These are phyloP conservation scores for Harpagoxenus sublaevis DNA, from an alignment of 2,888 invertebrate species.

Conservation along the genomic window DNA sequence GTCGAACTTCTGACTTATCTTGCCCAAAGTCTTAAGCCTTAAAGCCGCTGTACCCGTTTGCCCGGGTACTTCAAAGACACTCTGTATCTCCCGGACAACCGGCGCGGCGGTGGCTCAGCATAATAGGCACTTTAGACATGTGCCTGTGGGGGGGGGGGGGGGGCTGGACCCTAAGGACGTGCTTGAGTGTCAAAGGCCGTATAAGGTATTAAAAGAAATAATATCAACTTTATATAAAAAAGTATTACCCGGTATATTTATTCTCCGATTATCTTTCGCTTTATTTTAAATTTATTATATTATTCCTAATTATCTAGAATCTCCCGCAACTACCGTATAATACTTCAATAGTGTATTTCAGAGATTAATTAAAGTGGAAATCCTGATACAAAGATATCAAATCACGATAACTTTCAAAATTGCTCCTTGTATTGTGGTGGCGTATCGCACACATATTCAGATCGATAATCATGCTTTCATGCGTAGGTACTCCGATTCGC, in stretches of 20 bases:
- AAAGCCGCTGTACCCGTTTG: slow-evolving; percentile 47
- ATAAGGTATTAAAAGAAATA: slow-evolving; percentile 24
- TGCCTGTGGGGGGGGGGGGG: background rate
- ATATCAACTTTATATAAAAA: slow-evolving; percentile 16
- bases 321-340: background rate
- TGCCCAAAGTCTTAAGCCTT: slow-evolving; percentile 50
- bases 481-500: background rate
- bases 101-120: slow-evolving; percentile 41
- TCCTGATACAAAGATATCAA: slow-evolving; percentile 5
- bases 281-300: background rate
- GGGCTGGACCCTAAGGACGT: slow-evolving; percentile 18
- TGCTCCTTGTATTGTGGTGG: background rate
- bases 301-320: background rate
- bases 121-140: slow-evolving; percentile 51
- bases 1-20: slow-evolving; percentile 56
- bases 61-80: slow-evolving; percentile 50
- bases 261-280: background rate
- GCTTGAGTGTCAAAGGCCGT: slow-evolving; percentile 37
- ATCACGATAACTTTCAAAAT: slow-evolving; percentile 19
- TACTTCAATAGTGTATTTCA: slow-evolving; percentile 1
- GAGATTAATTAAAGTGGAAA: slow-evolving; percentile 17
- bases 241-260: background rate
- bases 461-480: background rate
- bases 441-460: background rate
- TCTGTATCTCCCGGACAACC: slow-evolving; percentile 47